A percentile compares a stretch with the other conserved stretches of the same genome.
Evolutionary conservation across 1,140 invertebrate species (phyloP).

Genomic region (Ridgeia piscesae): DNA sequence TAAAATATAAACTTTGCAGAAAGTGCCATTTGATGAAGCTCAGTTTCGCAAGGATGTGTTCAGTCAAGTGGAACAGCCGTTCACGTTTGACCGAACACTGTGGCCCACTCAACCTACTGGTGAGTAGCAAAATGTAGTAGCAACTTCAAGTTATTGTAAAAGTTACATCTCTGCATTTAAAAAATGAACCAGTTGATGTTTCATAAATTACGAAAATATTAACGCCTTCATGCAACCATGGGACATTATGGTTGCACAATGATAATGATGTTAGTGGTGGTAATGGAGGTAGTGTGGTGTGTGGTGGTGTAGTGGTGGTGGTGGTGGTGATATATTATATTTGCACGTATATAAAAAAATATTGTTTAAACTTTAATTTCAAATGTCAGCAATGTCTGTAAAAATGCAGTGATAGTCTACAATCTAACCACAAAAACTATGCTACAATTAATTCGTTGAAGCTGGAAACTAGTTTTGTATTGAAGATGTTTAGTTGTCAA

Average conservation of each 20-base stretch:
- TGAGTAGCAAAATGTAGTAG: not conserved
- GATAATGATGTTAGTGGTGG: too few species aligned
- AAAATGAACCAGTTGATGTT: not conserved
- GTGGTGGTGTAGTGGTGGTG: too few species aligned
- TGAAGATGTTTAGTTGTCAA: not conserved
- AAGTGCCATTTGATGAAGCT: conserved; percentile 36
- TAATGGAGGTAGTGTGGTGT: too few species aligned
- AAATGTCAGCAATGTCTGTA: too few species aligned
- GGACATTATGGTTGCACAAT: too few species aligned
- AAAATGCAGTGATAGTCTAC: not conserved
- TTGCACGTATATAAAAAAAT: not conserved
- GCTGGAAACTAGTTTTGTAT: not conserved
- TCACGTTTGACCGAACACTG: conserved; percentile 44
- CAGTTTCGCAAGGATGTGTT: conserved; percentile 63
- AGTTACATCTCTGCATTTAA: not conserved
- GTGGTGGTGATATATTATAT: too few species aligned
- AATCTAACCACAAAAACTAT: not conserved
- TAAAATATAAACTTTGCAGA: conserved; percentile 34
- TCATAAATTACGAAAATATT: not conserved
- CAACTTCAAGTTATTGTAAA: not conserved
- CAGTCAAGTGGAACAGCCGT: conserved; percentile 69
- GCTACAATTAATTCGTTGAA: not conserved
- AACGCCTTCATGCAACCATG: too few species aligned
- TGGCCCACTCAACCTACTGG: not conserved
- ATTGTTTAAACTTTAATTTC: too few species aligned